Percentiles rank a stretch among this genome's conserved stretches.
phyloP scores from a whole-genome alignment of 2,888 invertebrate genomes.

The Cheilosia pagana region DNA sequence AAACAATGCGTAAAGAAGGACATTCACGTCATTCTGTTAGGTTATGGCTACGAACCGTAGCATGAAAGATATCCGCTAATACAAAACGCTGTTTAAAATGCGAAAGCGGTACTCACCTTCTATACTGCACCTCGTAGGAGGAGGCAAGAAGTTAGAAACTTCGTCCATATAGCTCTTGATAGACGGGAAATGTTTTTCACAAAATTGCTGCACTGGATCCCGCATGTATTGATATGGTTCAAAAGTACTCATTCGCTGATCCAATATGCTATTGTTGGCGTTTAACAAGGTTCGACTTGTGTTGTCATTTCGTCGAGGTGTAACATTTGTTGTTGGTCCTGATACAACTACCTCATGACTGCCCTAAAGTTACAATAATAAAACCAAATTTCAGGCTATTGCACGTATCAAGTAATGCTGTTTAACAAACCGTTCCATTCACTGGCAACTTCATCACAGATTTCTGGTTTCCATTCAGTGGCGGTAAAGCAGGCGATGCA shows the following conservation, averaged over 20 bases:
- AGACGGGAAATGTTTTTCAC: conserved; percentile 96
- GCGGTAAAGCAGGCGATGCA: conserved; percentile 82
- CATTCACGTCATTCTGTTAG: too few species aligned
- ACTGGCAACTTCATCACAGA: conserved; percentile 83
- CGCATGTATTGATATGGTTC: conserved; percentile 94
- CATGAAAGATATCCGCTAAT: too few species aligned
- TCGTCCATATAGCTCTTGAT: conserved; percentile 96
- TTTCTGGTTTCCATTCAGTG: conserved; percentile 81
- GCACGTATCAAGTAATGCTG: background rate
- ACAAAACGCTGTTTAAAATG: too few species aligned
- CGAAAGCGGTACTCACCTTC: conserved; percentile 87
- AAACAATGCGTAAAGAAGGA: too few species aligned
- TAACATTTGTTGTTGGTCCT: conserved; percentile 86
- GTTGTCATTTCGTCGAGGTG: conserved; percentile 88
- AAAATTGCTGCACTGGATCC: conserved; percentile 97
- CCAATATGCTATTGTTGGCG: conserved; percentile 83
- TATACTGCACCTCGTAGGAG: conserved; percentile 96
- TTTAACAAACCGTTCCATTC: conserved; percentile 79
- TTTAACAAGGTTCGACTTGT: conserved; percentile 91
- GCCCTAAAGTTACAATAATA: conserved; percentile 68
- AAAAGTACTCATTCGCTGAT: conserved; percentile 91
- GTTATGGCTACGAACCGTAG: too few species aligned
- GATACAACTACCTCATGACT: conserved; percentile 84
- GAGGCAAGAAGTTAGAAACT: conserved; percentile 92
- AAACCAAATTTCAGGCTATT: conserved; percentile 20